phyloP scores from a whole-genome alignment of 2,113 vertebrate species.

The Xenotilapia caudafasciata region DNA sequence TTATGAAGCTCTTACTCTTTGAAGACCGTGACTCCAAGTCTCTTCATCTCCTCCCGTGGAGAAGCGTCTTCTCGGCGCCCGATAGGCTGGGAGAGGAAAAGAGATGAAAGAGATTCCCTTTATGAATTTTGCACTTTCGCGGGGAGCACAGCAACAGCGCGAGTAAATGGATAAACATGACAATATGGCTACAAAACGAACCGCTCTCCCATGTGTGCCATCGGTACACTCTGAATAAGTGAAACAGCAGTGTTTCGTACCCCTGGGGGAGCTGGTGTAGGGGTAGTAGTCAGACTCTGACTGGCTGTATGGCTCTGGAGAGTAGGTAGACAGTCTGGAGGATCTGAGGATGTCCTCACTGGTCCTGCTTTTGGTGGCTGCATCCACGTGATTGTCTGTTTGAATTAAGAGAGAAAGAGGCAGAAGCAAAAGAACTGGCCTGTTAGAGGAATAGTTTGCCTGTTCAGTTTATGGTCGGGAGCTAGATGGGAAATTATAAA shows the following conservation, averaged over 20 bases:
- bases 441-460: neutral
- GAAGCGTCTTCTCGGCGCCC: slow-evolving; percentile 59
- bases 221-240: neutral
- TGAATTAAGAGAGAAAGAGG: neutral
- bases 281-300: slow-evolving; percentile 86
- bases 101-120: slow-evolving; percentile 22
- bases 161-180: slow-evolving; percentile 4
- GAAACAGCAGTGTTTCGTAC: slow-evolving; percentile 57
- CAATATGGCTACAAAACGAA: slow-evolving; percentile 1
- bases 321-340: slow-evolving; percentile 87
- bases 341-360: slow-evolving; percentile 92
- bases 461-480: neutral
- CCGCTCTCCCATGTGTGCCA: neutral
- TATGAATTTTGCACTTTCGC: neutral
- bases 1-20: slow-evolving; percentile 67
- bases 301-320: slow-evolving; percentile 86
- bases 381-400: slow-evolving; percentile 73
- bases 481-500: neutral
- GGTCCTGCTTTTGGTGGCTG: slow-evolving; percentile 94
- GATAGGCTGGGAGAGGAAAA: slow-evolving; percentile 45
- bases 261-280: slow-evolving; percentile 86
- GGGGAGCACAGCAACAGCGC: neutral
- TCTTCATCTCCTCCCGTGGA: slow-evolving; percentile 71
- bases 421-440: neutral
- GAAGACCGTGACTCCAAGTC: slow-evolving; percentile 68